A percentile compares a stretch with the other conserved stretches of the same genome.
These are phyloP conservation scores for Lepas anatifera DNA, from an alignment of 2,888 invertebrate genomes.

Conservation along the genomic window DNA sequence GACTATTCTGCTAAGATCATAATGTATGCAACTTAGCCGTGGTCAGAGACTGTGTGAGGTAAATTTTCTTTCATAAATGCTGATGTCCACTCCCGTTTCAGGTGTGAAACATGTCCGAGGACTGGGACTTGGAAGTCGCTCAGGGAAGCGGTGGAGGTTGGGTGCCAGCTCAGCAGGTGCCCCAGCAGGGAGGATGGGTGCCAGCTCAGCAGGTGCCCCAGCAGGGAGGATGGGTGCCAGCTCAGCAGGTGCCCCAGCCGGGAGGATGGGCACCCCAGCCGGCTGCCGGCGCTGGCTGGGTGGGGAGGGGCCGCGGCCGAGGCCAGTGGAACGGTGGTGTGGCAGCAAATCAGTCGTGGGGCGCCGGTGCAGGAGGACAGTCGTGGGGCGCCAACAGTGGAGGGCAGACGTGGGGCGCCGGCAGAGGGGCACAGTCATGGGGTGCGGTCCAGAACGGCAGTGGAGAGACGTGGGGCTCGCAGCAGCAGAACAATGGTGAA, in stretches of 20 bases:
- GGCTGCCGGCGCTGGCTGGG: background rate
- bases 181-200: too few relatives aligned
- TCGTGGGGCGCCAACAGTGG: background rate
- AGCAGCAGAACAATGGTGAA: background rate
- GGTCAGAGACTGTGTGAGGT: too few relatives aligned
- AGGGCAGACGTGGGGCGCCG: background rate
- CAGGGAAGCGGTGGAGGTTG: too few relatives aligned
- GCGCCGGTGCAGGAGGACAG: background rate
- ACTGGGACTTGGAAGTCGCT: too few relatives aligned
- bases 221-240: background rate
- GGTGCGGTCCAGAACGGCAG: background rate
- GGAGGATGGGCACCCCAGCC: background rate
- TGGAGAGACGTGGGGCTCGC: background rate
- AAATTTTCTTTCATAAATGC: too few relatives aligned
- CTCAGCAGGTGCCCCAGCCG: background rate
- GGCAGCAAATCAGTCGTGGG: background rate
- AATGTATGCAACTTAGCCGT: too few relatives aligned
- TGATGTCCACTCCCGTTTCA: too few relatives aligned
- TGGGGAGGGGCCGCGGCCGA: background rate
- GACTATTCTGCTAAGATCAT: too few relatives aligned
- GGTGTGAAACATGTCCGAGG: too few relatives aligned
- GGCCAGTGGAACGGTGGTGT: background rate
- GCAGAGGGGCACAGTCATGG: too few relatives aligned
- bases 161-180: too few relatives aligned
- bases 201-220: background rate